Conservation (phyloP, 2,888 invertebrate genomes). For the Phanerotoma sp. region DNA sequence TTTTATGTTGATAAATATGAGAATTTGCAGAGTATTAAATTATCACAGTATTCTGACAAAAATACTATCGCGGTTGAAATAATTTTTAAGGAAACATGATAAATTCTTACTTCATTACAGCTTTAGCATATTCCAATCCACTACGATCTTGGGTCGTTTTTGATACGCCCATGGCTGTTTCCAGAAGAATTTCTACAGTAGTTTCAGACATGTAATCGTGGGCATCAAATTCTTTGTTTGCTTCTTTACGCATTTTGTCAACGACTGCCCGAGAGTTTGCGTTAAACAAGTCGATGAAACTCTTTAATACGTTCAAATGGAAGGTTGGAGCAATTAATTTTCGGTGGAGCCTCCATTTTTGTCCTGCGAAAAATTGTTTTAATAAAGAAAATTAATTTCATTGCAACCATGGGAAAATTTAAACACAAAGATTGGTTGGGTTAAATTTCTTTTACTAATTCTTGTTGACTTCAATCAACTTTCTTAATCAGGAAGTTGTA, state of each 20-base stretch:
- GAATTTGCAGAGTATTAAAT: too few species aligned
- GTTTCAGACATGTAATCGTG: conserved; percentile 85
- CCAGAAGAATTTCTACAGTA: conserved; percentile 79
- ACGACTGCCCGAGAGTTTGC: conserved; percentile 77
- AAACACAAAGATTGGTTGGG: too few species aligned
- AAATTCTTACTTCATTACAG: conserved; percentile 71
- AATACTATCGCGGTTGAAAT: neutral
- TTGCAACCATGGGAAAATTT: too few species aligned
- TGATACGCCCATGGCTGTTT: conserved; percentile 88
- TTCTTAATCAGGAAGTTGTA: too few species aligned
- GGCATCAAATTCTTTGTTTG: conserved; percentile 70
- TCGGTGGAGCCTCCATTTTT: conserved; percentile 83
- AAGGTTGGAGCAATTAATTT: conserved; percentile 86
- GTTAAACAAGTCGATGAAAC: conserved; percentile 83
- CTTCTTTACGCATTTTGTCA: conserved; percentile 70
- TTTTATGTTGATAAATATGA: too few species aligned
- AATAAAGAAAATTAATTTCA: too few species aligned
- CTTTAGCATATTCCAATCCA: conserved; percentile 83
- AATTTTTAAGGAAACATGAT: neutral
- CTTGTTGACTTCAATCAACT: too few species aligned
- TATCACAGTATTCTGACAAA: neutral
- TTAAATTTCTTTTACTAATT: too few species aligned
- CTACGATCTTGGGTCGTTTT: conserved; percentile 79
- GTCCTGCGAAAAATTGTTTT: conserved; percentile 60
- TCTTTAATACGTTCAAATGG: conserved; percentile 84